Percentiles rank a stretch among this genome's conserved stretches.
phyloP scores from a whole-genome alignment of 2,888 invertebrate genomes.

The Tetranychus truncatus region DNA sequence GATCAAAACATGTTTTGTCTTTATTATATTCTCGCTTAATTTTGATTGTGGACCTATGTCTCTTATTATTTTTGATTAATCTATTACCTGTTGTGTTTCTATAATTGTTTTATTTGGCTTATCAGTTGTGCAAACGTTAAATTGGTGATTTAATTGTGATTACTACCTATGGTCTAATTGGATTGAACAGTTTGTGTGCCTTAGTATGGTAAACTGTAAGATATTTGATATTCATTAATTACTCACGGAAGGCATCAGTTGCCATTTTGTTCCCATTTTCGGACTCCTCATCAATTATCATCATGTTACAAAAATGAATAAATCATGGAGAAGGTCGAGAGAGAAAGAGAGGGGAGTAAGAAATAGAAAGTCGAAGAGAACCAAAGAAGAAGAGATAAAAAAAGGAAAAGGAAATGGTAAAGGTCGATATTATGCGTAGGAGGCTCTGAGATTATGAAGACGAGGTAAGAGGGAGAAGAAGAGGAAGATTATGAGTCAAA shows the following conservation, averaged over 20 bases:
- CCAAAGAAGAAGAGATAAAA: background rate
- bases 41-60: no score
- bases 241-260: background rate
- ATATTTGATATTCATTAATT: background rate
- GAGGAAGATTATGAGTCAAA: background rate
- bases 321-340: background rate
- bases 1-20: no score
- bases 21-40: no score
- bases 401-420: background rate
- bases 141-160: no score
- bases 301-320: conserved; percentile 5
- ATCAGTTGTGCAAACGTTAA: no score
- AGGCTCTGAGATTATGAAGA: background rate
- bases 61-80: no score
- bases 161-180: no score
- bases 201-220: no score
- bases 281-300: conserved; percentile 1
- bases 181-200: no score
- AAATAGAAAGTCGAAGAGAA: conserved; percentile 1
- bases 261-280: conserved; percentile 1
- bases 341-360: background rate
- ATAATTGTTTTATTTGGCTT: no score
- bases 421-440: conserved; percentile 1
- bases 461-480: background rate
- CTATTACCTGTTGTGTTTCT: no score